Evolutionary conservation across 2,888 invertebrate species (phyloP), one percentile per base, ranked within the genome.

Genomic region (Litoditis marina): DNA sequence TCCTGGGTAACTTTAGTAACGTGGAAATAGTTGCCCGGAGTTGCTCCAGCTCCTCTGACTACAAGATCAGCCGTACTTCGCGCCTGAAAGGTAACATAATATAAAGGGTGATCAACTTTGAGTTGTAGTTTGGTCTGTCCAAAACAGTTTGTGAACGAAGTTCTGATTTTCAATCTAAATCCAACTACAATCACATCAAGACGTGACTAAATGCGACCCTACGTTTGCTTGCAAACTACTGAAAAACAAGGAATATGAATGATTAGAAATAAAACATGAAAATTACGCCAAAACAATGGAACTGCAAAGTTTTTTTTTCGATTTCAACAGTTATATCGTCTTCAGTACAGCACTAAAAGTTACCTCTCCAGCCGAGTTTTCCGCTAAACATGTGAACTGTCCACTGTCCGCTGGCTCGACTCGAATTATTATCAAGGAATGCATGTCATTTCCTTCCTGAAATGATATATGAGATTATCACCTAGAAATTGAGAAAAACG

Each of bases 321-420:
- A n/a, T n/a, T n/a, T n/a, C n/a, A n/a, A n/a, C n/a, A n/a, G n/a
- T n/a, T 8, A n/a, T 27, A 28, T 50, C 32, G 31, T 34, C 13
- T 49, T 46, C 50, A 52, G 30, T 49, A 47, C 49, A 36, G 53
- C 55, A 27, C 44, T 52, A 46, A 36, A 30, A n/a, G 30, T 39
- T 19, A 63, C 94, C 78, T 92, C 91, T 42, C 98, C 98, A 56
- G 92, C 95, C 68, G 91, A 88, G 84, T 99, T 98, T 85, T 94
- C 92, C 59, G 94, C 94, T 54, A 94, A 89, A 42, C 86, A 87
- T 36, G 92, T 92, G 85, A 95, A 98, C 16, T 94, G 91, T 1
- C 94, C 98, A n/a, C 93, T 93, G 85, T 99, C 96, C 85, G 96
- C 96, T 83, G 92, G 88, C 83, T 94, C 94, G 6, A 87, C 86